These are phyloP conservation scores for Helostoma temminkii DNA, from an alignment of 2,797 vertebrate species.

Conservation along the genomic window DNA sequence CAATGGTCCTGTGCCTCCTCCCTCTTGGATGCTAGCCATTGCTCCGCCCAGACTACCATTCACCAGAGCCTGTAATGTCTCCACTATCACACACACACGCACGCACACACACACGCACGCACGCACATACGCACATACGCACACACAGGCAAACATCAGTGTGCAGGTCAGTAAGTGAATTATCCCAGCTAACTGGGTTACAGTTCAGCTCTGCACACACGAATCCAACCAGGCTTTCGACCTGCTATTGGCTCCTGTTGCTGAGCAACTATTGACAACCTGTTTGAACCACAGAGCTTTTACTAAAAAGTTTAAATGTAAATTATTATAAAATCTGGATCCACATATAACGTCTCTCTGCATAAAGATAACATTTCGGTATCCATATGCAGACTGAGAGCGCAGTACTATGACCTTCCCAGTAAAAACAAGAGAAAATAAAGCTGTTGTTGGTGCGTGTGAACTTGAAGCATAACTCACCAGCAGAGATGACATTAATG, in stretches of 20 bases:
- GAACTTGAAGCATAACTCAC: conserved; percentile 29
- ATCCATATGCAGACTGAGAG: neutral
- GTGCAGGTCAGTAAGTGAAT: conserved; percentile 75
- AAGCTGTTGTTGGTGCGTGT: conserved; percentile 19
- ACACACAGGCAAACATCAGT: conserved; percentile 53
- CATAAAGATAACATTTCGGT: too few species aligned
- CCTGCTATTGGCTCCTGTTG: conserved; percentile 66
- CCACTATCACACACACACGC: conserved; percentile 85
- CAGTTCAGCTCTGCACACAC: conserved; percentile 65
- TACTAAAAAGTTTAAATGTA: conserved; percentile 51
- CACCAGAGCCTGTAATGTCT: conserved; percentile 91
- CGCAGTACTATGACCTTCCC: conserved; percentile 34
- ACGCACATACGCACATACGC: conserved; percentile 50
- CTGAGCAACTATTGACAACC: conserved; percentile 75
- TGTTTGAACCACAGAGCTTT: conserved; percentile 52
- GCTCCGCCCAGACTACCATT: conserved; percentile 88
- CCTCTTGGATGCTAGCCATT: conserved; percentile 80
- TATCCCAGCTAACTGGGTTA: conserved; percentile 76
- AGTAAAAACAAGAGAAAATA: conserved; percentile 15
- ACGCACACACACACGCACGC: conserved; percentile 45
- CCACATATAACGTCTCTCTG: conserved; percentile 4
- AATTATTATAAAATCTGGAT: conserved; percentile 32
- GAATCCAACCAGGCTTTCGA: conserved; percentile 63
- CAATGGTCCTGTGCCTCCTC: conserved; percentile 82
- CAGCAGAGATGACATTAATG: conserved; percentile 42